Conservation (phyloP, 2,113 vertebrate species). For the Ursus arctos region DNA sequence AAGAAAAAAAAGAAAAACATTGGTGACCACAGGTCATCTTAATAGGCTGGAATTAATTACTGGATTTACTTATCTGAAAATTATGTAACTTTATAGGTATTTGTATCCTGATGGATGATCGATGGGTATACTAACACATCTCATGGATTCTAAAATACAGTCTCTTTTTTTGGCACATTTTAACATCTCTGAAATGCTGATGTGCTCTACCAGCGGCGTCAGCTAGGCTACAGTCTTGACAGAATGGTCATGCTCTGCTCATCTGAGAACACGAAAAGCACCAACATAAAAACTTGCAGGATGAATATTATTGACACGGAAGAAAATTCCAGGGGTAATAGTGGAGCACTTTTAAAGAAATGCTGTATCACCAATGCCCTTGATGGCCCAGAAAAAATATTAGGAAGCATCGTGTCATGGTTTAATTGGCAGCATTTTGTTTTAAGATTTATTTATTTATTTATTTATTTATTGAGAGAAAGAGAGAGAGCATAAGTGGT, state of each 20-base stretch:
- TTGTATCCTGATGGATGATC: neutral
- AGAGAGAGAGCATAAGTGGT: neutral
- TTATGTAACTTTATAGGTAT: neutral
- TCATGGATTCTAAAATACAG: neutral
- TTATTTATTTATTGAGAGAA: neutral
- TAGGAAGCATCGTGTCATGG: neutral
- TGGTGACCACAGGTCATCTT: neutral
- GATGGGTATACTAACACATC: neutral
- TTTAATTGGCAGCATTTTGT: neutral
- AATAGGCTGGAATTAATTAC: conserved; percentile 35
- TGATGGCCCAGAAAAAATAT: neutral
- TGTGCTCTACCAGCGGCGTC: neutral
- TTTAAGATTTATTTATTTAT: neutral
- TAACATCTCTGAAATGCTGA: conserved; percentile 32
- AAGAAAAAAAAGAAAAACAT: conserved; percentile 31
- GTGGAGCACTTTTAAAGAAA: conserved; percentile 2
- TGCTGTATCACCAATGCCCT: neutral
- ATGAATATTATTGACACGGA: neutral
- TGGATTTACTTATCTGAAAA: conserved; percentile 29
- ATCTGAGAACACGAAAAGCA: neutral
- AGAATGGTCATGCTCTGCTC: neutral
- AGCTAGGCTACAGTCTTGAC: neutral
- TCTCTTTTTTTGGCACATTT: neutral
- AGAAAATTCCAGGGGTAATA: neutral
- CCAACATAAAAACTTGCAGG: neutral